phyloP scores from a whole-genome alignment of 2,797 vertebrate genomes.

The Gephyroberyx darwinii region DNA sequence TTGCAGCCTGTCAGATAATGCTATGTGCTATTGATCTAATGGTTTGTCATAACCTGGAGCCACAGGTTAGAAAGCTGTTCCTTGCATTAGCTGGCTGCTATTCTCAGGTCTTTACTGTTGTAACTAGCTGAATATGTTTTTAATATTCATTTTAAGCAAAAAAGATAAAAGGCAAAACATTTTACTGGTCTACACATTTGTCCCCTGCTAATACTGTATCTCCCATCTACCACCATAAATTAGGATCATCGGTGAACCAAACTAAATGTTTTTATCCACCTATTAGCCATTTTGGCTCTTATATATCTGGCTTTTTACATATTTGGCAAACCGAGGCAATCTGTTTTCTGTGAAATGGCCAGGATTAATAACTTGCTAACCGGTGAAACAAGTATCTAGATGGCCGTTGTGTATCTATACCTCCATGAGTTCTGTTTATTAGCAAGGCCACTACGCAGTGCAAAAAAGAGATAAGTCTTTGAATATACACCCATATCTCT shows the following conservation, averaged over 20 bases:
- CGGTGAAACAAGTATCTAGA: constrained; percentile 8
- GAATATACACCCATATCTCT: neutral
- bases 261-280: constrained; percentile 11
- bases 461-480: constrained; percentile 8
- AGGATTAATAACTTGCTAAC: constrained; percentile 8
- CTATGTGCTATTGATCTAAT: neutral
- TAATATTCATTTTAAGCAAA: neutral
- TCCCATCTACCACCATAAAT: neutral
- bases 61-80: neutral
- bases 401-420: neutral
- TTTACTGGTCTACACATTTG: neutral
- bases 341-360: constrained; percentile 7
- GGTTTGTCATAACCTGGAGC: neutral
- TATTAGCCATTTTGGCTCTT: constrained; percentile 12
- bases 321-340: neutral
- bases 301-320: constrained; percentile 7
- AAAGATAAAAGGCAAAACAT: too few species aligned
- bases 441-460: neutral
- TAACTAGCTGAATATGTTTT: neutral
- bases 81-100: too few species aligned
- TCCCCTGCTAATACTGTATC: neutral
- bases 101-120: neutral
- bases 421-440: neutral
- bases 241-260: constrained; percentile 21
- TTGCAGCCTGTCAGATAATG: neutral